phyloP scores from a whole-genome alignment of 2,888 invertebrate genomes.

The Synergus laeviventris region DNA sequence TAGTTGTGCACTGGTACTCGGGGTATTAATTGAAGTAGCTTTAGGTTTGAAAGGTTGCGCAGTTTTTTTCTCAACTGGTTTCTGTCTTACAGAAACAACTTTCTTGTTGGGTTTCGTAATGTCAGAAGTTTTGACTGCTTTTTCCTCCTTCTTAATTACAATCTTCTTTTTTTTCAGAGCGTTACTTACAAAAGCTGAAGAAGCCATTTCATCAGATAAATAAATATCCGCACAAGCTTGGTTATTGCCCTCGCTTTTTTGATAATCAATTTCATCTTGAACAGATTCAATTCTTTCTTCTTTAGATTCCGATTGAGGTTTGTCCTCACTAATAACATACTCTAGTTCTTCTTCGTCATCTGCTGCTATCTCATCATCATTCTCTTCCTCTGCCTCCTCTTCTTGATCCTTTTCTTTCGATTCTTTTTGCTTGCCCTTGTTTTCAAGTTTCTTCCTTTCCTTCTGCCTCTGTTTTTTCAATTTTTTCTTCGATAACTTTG shows the following conservation, averaged over 20 bases:
- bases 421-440: not conserved
- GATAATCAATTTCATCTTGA: not conserved
- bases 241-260: conserved; percentile 3
- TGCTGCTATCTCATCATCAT: not conserved
- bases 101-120: conserved; percentile 10
- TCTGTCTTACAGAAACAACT: not conserved
- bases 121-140: not conserved
- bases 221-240: conserved; percentile 10
- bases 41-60: not conserved
- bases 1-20: not conserved
- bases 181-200: conserved; percentile 44
- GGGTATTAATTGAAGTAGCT: not conserved
- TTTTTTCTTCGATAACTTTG: conserved; percentile 14
- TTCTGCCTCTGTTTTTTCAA: conserved; percentile 26
- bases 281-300: not conserved
- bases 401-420: not conserved
- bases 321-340: not conserved
- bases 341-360: not conserved
- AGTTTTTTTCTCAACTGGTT: conserved; percentile 25
- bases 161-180: conserved; percentile 29
- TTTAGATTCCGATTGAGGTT: not conserved
- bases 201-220: conserved; percentile 33
- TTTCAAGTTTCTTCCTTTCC: not conserved
- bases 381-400: not conserved
- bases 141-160: conserved; percentile 28